A percentile compares a stretch with the other conserved stretches of the same genome.
These are phyloP conservation scores for Zoanthus solanderi DNA, from an alignment of 92 coral and sea anemone species.

Conservation along the genomic window DNA sequence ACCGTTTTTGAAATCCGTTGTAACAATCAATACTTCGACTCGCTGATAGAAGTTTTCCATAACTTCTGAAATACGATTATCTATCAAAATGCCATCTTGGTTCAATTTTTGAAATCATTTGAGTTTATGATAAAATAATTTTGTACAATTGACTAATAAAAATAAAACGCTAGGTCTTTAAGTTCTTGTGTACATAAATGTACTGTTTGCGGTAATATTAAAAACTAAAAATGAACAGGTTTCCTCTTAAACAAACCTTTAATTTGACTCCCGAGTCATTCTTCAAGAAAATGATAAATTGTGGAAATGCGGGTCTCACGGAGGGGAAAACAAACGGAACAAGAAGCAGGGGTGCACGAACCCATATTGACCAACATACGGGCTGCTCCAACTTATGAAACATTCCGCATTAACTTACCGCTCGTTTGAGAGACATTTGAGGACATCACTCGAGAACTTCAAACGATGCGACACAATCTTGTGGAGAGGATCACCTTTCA, in stretches of 20 bases:
- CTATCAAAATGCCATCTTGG: neutral
- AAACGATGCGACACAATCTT: conserved; percentile 67
- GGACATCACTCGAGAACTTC: conserved; percentile 55
- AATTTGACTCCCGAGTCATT: neutral
- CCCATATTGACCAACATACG: conserved; percentile 14
- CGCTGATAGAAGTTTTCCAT: conserved; percentile 31
- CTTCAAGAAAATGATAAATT: neutral
- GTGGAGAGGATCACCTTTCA: conserved; percentile 49
- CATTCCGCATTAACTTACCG: conserved; percentile 34
- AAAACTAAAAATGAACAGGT: conserved; percentile 8
- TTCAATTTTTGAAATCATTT: conserved; percentile 1
- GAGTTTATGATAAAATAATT: neutral
- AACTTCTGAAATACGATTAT: neutral
- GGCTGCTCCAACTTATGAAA: neutral
- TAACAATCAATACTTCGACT: conserved; percentile 32
- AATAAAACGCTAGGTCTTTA: neutral
- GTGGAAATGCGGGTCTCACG: conserved; percentile 41
- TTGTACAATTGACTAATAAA: conserved; percentile 27
- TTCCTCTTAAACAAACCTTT: conserved; percentile 15
- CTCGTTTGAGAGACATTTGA: conserved; percentile 60
- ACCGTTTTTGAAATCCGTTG: conserved; percentile 14
- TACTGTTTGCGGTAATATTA: neutral
- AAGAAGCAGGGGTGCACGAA: neutral
- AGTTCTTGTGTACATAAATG: conserved; percentile 29
- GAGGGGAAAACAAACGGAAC: conserved; percentile 37